phyloP scores from a whole-genome alignment of 2,113 vertebrate species.

The Passer montanus region DNA sequence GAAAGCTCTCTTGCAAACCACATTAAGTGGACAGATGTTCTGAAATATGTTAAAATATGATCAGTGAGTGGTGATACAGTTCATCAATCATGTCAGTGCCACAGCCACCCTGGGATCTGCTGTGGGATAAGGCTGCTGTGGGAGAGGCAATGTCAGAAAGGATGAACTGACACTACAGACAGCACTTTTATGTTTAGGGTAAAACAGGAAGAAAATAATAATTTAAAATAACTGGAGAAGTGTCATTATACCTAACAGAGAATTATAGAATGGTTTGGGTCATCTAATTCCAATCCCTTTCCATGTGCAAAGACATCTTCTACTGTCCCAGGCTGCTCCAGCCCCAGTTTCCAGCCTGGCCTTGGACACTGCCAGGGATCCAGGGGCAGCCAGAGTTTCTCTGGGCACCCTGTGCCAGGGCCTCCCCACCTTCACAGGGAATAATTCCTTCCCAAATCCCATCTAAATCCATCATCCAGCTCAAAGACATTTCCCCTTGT shows the following conservation, averaged over 20 bases:
- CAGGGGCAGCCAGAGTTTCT: not conserved
- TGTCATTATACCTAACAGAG: not conserved
- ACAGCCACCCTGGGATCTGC: not conserved
- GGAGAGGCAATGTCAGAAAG: not conserved
- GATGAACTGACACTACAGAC: not conserved
- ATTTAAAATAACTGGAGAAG: not conserved
- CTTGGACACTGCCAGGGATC: not conserved
- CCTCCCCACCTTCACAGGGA: not conserved
- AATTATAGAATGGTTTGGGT: not conserved
- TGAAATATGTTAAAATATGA: constrained; percentile 37
- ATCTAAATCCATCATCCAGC: not conserved
- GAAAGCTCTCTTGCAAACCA: not conserved
- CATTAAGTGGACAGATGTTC: constrained; percentile 40
- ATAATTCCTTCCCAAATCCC: not conserved
- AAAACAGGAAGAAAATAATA: not conserved
- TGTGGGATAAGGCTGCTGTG: not conserved
- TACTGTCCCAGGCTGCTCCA: fast-evolving
- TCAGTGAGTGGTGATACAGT: not conserved
- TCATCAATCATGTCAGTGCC: not conserved
- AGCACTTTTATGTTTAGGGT: not conserved
- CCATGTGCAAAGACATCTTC: fast-evolving
- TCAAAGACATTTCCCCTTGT: not conserved
- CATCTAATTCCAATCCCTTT: fast-evolving
- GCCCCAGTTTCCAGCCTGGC: not conserved
- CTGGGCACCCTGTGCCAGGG: not conserved